Conservation (phyloP, 2,113 vertebrate species). For the Eleginops maclovinus region DNA sequence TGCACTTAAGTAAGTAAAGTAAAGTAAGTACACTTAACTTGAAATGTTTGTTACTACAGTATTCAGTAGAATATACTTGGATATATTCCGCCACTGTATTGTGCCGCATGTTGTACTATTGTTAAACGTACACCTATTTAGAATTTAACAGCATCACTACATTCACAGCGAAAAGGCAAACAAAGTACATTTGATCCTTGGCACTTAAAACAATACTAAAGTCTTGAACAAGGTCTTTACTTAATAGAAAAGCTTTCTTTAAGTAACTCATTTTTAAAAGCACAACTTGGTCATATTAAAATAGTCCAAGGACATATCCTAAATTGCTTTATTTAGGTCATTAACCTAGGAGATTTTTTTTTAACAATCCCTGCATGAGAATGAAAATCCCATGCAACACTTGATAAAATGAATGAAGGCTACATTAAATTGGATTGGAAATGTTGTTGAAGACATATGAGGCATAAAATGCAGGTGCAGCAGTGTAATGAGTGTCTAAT, state of each 20-base stretch:
- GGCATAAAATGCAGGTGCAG: constrained; percentile 33
- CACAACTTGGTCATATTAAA: neutral
- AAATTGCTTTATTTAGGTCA: constrained; percentile 27
- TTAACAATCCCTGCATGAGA: constrained; percentile 20
- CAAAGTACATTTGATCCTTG: neutral
- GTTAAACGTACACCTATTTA: neutral
- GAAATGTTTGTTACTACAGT: no score
- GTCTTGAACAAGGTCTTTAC: neutral
- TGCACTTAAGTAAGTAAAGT: no score
- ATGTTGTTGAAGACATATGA: constrained; percentile 21
- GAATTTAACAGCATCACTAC: neutral
- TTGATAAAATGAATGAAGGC: constrained; percentile 31
- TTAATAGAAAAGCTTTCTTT: neutral
- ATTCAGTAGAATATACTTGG: no score
- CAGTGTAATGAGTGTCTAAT: constrained; percentile 39
- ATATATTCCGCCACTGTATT: no score
- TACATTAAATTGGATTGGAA: constrained; percentile 9
- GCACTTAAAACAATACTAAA: neutral
- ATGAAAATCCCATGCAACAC: constrained; percentile 14
- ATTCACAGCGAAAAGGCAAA: neutral
- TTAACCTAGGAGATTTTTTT: constrained; percentile 10
- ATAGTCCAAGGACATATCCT: neutral
- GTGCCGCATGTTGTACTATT: neutral
- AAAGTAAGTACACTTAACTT: no score
- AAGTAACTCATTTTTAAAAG: neutral